Evolutionary conservation across 2,888 invertebrate genomes (phyloP).

Genomic region (Drosophila testacea): DNA sequence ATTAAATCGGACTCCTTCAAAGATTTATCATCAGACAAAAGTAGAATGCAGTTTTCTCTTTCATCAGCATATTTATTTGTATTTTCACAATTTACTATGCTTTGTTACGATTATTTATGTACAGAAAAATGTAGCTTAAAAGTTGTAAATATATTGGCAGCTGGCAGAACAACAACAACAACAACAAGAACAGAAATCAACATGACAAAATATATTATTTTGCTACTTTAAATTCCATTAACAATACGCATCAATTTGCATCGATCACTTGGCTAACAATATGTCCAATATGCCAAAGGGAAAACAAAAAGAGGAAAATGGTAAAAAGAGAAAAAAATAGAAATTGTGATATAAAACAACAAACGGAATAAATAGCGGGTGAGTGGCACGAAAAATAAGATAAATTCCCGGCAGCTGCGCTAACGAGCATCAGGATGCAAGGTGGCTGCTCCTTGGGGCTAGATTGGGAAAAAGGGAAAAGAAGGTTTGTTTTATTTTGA

Average conservation of each 20-base stretch:
- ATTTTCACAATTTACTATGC: no score
- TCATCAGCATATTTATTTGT: no score
- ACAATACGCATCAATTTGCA: constrained; percentile 76
- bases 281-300: constrained; percentile 62
- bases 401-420: constrained; percentile 77
- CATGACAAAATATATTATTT: constrained; percentile 2
- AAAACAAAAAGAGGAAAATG: constrained; percentile 38
- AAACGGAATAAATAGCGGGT: constrained; percentile 48
- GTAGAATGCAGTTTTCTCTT: no score
- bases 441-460: constrained; percentile 22
- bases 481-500: no score
- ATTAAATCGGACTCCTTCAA: no score
- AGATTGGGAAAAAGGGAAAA: neutral
- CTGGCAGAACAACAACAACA: no score
- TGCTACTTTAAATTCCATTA: constrained; percentile 54
- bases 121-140: no score
- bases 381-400: constrained; percentile 69
- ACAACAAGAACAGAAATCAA: constrained; percentile 2
- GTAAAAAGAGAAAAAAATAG: constrained; percentile 5
- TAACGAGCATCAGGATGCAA: constrained; percentile 67
- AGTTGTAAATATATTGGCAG: neutral
- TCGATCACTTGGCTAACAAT: constrained; percentile 76
- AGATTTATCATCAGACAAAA: no score
- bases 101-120: no score
- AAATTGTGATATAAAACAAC: constrained; percentile 15